These are phyloP conservation scores for Ophiothrix spiculata DNA, from an alignment of 35 echinoderm and acorn worm genomes.

Conservation along the genomic window DNA sequence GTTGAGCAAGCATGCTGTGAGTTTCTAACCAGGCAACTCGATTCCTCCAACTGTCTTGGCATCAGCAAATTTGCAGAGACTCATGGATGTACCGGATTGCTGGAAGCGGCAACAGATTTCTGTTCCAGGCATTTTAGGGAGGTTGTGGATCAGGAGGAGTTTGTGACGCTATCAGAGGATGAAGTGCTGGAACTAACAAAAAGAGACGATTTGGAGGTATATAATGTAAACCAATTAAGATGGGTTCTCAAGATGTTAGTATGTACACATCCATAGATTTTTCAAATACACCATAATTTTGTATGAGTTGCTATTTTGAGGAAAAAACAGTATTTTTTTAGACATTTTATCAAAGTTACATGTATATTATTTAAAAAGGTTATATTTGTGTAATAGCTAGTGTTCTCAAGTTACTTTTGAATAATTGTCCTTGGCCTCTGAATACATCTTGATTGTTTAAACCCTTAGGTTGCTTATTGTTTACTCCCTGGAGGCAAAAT, in stretches of 20 bases:
- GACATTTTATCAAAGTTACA: no score
- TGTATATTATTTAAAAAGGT: no score
- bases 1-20: constrained; percentile 25
- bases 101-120: constrained; percentile 22
- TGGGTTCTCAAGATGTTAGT: not conserved
- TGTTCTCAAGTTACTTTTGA: no score
- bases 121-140: constrained; percentile 40
- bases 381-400: no score
- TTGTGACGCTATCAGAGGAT: constrained; percentile 19
- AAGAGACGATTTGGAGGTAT: constrained; percentile 62
- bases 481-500: no score
- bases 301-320: no score
- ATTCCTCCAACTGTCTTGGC: constrained; percentile 42
- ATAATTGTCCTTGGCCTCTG: no score
- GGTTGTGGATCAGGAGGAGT: constrained; percentile 45
- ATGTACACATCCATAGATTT: not conserved
- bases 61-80: constrained; percentile 63
- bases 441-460: no score
- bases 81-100: constrained; percentile 31
- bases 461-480: no score
- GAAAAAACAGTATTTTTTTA: no score
- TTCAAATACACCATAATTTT: constrained; percentile 7
- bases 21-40: constrained; percentile 28
- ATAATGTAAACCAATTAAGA: not conserved
- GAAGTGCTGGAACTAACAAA: constrained; percentile 34